Conservation (phyloP, 2,797 vertebrate genomes). For the Malurus leucopterus region DNA sequence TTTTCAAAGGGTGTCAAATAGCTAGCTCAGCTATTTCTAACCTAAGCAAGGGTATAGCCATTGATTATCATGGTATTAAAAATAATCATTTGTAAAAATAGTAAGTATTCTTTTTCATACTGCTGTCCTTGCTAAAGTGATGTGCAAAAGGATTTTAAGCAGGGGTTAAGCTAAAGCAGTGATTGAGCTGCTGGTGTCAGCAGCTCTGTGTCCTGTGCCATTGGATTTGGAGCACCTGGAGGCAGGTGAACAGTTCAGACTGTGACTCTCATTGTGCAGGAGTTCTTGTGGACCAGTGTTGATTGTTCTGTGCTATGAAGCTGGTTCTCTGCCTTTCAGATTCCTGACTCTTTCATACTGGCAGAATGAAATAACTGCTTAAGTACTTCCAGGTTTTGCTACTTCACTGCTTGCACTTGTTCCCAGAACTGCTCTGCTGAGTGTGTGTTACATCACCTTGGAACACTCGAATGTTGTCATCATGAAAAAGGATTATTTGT, state of each 20-base stretch:
- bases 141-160: background rate
- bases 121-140: background rate
- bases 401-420: background rate
- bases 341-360: background rate
- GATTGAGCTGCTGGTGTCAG: background rate
- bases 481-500: background rate
- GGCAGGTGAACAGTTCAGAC: background rate
- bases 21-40: background rate
- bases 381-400: background rate
- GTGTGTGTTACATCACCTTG: rapidly evolving
- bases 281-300: background rate
- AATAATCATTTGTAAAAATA: background rate
- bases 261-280: background rate
- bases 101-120: background rate
- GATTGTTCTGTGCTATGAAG: background rate
- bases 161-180: background rate
- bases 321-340: background rate
- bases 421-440: background rate
- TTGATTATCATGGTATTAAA: background rate
- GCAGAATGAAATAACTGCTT: background rate
- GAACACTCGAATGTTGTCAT: background rate
- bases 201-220: background rate
- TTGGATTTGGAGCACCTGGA: background rate
- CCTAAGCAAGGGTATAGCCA: background rate
- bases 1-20: background rate